Evolutionary conservation across 1,140 invertebrate species (phyloP).

Genomic region (Hypsibius dujardini): DNA sequence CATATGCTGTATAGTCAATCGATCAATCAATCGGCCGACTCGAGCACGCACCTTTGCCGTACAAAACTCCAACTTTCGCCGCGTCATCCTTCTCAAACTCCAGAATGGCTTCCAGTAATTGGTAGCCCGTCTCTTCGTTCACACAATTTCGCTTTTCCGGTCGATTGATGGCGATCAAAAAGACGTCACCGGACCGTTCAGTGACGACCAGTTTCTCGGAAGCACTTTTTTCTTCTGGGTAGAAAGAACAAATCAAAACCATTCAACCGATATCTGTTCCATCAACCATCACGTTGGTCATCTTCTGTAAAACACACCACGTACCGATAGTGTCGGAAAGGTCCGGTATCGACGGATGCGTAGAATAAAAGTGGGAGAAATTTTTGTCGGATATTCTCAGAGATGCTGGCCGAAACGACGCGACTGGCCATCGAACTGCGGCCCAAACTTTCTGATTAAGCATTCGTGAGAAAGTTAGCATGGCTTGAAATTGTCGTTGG

Average conservation of each 20-base stretch:
- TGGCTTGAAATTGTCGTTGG: too few relatives aligned
- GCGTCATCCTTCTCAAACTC: constrained; percentile 56
- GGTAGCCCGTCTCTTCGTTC: constrained; percentile 44
- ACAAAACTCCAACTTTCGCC: constrained; percentile 51
- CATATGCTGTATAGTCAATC: too few relatives aligned
- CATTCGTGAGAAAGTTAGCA: too few relatives aligned
- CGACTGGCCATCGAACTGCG: too few relatives aligned
- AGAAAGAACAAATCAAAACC: not conserved
- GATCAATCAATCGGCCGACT: too few relatives aligned
- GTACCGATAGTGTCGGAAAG: too few relatives aligned
- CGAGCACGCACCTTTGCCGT: constrained; percentile 44
- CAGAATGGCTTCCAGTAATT: constrained; percentile 50
- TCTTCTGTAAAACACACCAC: not conserved
- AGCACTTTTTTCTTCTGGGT: not conserved
- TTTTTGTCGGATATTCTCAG: too few relatives aligned
- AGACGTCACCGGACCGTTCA: constrained; percentile 44
- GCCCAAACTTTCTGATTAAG: too few relatives aligned
- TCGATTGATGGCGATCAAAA: constrained; percentile 64
- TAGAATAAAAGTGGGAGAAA: too few relatives aligned
- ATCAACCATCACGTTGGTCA: not conserved
- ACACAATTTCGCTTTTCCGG: constrained; percentile 62
- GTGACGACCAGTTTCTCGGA: constrained; percentile 34
- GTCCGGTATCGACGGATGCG: too few relatives aligned
- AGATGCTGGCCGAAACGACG: too few relatives aligned
- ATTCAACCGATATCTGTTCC: not conserved